A percentile compares a stretch with the other conserved stretches of the same genome.
These are phyloP conservation scores for Toxotes chatareus DNA, from an alignment of 2,113 vertebrate species.

Conservation along the genomic window DNA sequence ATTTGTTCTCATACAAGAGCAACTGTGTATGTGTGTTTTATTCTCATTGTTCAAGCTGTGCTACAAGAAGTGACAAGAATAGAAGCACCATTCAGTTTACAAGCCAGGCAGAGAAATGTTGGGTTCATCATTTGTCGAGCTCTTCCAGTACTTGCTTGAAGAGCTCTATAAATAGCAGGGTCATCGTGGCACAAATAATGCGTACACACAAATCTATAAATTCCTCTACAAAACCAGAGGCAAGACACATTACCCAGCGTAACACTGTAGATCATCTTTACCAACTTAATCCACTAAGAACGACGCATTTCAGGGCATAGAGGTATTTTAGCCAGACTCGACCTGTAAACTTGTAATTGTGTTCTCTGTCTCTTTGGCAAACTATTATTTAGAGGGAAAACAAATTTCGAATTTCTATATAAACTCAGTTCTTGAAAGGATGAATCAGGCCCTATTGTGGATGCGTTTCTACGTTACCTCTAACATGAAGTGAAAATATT, in stretches of 20 bases:
- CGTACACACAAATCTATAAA: constrained; percentile 2
- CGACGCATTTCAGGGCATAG: background rate
- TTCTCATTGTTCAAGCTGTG: constrained; percentile 12
- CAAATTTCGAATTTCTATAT: too few species aligned
- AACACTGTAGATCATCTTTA: background rate
- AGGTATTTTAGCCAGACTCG: background rate
- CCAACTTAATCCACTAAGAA: background rate
- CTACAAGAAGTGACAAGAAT: constrained; percentile 29
- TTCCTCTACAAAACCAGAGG: constrained; percentile 20
- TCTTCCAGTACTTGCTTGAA: constrained; percentile 5
- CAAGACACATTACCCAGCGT: background rate
- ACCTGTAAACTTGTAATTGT: background rate
- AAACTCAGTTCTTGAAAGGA: too few species aligned
- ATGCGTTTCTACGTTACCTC: background rate
- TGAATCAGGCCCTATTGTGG: background rate
- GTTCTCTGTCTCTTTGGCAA: background rate
- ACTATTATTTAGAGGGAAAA: too few species aligned
- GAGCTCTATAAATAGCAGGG: constrained; percentile 27
- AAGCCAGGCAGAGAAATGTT: constrained; percentile 3
- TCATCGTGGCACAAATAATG: constrained; percentile 24
- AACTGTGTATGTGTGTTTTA: constrained; percentile 14
- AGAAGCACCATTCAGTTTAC: background rate
- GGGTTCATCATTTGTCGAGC: constrained; percentile 21
- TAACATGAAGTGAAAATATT: constrained; percentile 17
- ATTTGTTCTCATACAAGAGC: constrained; percentile 13